These are phyloP conservation scores for Pocillopora verrucosa DNA, from an alignment of 64 coral and sea anemone genomes.

Conservation along the genomic window DNA sequence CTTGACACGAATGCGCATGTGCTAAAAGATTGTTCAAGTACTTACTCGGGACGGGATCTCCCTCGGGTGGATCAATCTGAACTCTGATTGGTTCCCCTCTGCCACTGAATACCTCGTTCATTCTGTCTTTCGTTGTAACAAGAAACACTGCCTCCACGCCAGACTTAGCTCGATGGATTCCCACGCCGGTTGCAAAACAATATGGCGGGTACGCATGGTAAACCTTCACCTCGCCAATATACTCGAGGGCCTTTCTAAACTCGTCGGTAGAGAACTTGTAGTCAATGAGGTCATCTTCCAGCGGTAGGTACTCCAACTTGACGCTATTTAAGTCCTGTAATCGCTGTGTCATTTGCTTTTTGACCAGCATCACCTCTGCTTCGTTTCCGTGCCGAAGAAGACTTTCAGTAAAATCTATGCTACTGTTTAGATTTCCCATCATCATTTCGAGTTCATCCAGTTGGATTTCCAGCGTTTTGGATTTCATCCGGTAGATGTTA, in stretches of 20 bases:
- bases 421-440: constrained; percentile 84
- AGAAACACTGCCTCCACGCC: constrained; percentile 93
- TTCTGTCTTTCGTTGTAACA: constrained; percentile 84
- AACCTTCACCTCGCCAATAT: constrained; percentile 73
- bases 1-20: neutral
- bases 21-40: neutral
- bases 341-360: constrained; percentile 93
- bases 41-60: constrained; percentile 69
- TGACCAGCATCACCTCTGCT: constrained; percentile 91
- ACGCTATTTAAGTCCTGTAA: constrained; percentile 77
- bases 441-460: constrained; percentile 62
- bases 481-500: constrained; percentile 85
- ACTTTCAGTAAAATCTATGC: constrained; percentile 95
- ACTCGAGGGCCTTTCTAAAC: constrained; percentile 80
- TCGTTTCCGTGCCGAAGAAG: constrained; percentile 89
- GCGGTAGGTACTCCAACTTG: constrained; percentile 70
- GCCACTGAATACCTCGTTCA: constrained; percentile 82
- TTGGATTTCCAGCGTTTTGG: constrained; percentile 86
- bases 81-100: constrained; percentile 75
- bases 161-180: constrained; percentile 84
- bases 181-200: constrained; percentile 85
- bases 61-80: constrained; percentile 74
- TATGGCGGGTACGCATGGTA: constrained; percentile 81
- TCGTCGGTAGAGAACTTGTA: constrained; percentile 83
- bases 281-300: constrained; percentile 93